Conservation (phyloP, 2,113 vertebrate genomes). For the Salvelinus namaycush region DNA sequence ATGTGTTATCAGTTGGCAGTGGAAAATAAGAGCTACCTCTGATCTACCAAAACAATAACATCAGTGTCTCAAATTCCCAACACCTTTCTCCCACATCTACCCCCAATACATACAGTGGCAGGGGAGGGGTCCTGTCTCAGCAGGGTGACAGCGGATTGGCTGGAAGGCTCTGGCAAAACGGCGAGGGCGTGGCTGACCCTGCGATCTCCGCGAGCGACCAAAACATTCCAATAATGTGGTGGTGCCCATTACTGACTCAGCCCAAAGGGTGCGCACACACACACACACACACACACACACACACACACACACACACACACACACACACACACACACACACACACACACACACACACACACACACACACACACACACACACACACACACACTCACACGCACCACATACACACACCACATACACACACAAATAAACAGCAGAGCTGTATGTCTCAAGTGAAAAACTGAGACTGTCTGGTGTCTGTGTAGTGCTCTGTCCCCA, state of each 20-base stretch:
- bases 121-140: constrained; percentile 68
- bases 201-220: constrained; percentile 59
- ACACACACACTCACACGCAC: constrained; percentile 26
- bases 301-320: constrained; percentile 14
- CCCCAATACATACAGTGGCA: constrained; percentile 72
- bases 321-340: constrained; percentile 3
- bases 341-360: constrained; percentile 16
- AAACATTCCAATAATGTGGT: constrained; percentile 76
- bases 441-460: constrained; percentile 1
- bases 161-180: constrained; percentile 65
- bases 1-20: no score
- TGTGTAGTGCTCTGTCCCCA: constrained; percentile 32
- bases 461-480: constrained; percentile 23
- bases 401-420: constrained; percentile 4
- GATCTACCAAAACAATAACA: background rate
- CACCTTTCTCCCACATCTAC: constrained; percentile 2
- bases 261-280: constrained; percentile 29
- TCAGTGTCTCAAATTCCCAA: background rate
- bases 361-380: constrained; percentile 5
- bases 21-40: no score
- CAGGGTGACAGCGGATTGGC: constrained; percentile 78
- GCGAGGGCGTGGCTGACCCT: constrained; percentile 53
- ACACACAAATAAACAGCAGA: constrained; percentile 13
- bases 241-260: constrained; percentile 66
- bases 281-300: constrained; percentile 1